Evolutionary conservation across 2,888 invertebrate species (phyloP), one percentile per base, ranked within the genome.

Genomic region (Drosophila merina): DNA sequence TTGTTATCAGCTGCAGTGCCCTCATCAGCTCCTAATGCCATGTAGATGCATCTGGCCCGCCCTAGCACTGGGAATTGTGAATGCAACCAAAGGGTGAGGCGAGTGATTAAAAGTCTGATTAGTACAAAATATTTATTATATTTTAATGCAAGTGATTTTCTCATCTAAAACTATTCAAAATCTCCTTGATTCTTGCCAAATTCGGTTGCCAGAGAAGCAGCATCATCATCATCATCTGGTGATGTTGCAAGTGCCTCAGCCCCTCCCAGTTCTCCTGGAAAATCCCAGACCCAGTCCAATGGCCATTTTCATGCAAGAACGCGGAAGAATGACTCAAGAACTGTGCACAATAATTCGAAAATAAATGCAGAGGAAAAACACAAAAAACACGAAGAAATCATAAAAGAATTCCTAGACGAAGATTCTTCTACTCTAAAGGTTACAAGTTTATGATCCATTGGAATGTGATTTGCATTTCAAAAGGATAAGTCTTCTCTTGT

Each of bases 321-420:
- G 89, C 89, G 89, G 89, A 89, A 82, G 82, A 85, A 89, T 89
- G 86, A 85, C 85, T 85, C 79, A 88, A 88, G 84, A 85, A 79
- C 77, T 83, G 83, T 78, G 78, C 77, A 77, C 86, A 86, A 89
- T 88, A 88, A 89, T 83, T 88, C 79, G 85, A 89, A 86, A 89
- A 88, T 88, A 89, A 88, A 89, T 87, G 87, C 77, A 76, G 74
- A 75, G 79, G 73, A 87, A 82, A 76, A 76, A 79, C 79, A 28
- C 20, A 49, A 69, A 58, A 58, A 52, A 42, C 26, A 25, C 14
- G 12, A 28, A 47, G 20, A 40, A 56, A 58, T 45, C 48, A 42
- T 7, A 12, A 26, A 8, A 28, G 31, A 47, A 36, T 20, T 38
- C 33, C 2, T 4, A 26, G 28, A 7, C 66, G 45, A 30, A 45